Evolutionary conservation across 1,140 invertebrate species (phyloP), one percentile per base, ranked within the genome.

Genomic region (Diorhabda carinulata): DNA sequence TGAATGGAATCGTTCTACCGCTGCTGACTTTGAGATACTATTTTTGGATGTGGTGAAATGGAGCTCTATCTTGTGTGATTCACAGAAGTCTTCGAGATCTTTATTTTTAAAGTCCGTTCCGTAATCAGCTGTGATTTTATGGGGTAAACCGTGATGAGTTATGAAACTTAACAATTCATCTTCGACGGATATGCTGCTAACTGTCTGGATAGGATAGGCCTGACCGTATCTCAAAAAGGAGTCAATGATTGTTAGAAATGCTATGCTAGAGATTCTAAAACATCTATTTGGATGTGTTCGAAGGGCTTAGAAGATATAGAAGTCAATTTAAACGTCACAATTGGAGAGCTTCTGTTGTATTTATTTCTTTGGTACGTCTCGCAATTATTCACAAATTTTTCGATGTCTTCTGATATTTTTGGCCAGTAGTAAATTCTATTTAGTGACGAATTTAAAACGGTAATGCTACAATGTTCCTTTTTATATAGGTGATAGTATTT

Each of bases 241-340:
- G 47, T 65, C 45, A 6, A 65, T 57, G 41, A 61, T 61, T 25
- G 41, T 42, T 25, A 25, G 6, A 25, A 63, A 70, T 10, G 63
- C 57, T 64, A 70, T 57, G 7, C 65, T 67, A 6, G 70, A 68
- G 52, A 77, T 66, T 3, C 66, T 71, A 6, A 74, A 70, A 70
- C 58, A 57, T 74, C 74, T 8, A 70, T 68, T 10, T 77, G 73
- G n/a, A 73, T 25, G 40, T 73, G 71, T 6, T 74, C 68, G n/a
- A 77, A 62, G 6, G 73, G 72, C 63, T 72, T 70, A n/a, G 7
- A 61, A 56, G 67, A 52, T 8, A 43, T 62, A 9, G 61, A 9
- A 5, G 61, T 62, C 5, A 62, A n/a, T 8, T 71, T 60, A 60
- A 72, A 71, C n/a, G 67, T 71, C 64, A 75, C 43, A 56, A 63